Percentiles rank a stretch among this genome's conserved stretches.
Conservation (phyloP, 2,888 invertebrate species). For the Drepanosiphum platanoidis region DNA sequence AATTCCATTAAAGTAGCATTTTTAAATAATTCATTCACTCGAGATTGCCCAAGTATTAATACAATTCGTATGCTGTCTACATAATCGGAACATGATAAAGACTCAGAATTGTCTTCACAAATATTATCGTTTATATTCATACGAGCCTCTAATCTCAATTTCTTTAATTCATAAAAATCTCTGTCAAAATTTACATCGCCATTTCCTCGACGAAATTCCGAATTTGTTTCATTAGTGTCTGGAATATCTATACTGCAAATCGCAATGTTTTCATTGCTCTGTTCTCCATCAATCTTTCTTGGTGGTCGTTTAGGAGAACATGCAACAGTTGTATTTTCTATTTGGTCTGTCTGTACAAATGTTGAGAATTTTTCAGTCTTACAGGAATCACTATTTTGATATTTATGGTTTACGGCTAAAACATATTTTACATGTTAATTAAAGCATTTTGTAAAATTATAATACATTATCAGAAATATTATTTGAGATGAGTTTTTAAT, state of each 20-base stretch:
- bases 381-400: constrained; percentile 46
- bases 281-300: background rate
- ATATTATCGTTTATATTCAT: constrained; percentile 26
- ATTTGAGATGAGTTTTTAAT: too few relatives aligned
- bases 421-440: constrained; percentile 19
- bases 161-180: constrained; percentile 46
- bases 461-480: too few relatives aligned
- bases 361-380: constrained; percentile 18
- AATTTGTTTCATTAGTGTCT: constrained; percentile 2
- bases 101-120: constrained; percentile 13
- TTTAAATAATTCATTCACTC: constrained; percentile 42
- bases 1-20: constrained; percentile 34
- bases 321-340: background rate
- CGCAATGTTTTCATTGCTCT: background rate
- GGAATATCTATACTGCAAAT: background rate
- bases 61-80: constrained; percentile 25
- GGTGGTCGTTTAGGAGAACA: constrained; percentile 16
- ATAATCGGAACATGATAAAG: constrained; percentile 16
- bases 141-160: constrained; percentile 42
- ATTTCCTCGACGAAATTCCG: background rate
- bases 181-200: constrained; percentile 13
- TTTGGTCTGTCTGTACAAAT: constrained; percentile 21
- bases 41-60: constrained; percentile 1
- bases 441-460: too few relatives aligned
- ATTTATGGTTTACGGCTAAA: constrained; percentile 41